Percentiles rank a stretch among this genome's conserved stretches.
These are phyloP conservation scores for Poeciliopsis turneri DNA, from an alignment of 2,797 vertebrate genomes.

Conservation along the genomic window DNA sequence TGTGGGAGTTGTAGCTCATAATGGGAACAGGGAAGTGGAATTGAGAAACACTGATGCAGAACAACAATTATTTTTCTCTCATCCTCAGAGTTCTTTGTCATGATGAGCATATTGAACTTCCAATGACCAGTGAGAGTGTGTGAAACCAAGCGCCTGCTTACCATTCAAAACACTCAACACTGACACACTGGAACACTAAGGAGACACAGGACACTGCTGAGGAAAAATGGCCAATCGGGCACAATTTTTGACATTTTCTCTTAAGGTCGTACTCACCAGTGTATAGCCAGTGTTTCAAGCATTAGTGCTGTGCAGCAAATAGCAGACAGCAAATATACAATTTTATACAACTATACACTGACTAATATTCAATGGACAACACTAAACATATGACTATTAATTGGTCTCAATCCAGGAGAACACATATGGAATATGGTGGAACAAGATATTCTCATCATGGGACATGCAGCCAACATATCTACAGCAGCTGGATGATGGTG, in stretches of 20 bases:
- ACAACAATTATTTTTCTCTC: neutral
- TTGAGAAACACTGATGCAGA: neutral
- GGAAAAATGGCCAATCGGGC: neutral
- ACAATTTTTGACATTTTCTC: neutral
- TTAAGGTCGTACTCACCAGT: neutral
- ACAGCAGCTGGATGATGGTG: no score
- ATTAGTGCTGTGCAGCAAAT: neutral
- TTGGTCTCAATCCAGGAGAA: neutral
- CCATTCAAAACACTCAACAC: neutral
- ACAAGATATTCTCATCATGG: neutral
- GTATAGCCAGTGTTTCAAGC: neutral
- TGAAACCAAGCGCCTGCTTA: neutral
- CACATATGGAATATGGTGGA: neutral
- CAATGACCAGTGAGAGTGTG: neutral
- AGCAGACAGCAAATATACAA: neutral
- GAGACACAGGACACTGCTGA: neutral
- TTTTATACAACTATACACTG: neutral
- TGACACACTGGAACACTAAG: neutral
- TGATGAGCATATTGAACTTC: neutral
- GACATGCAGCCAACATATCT: no score
- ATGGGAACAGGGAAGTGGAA: no score
- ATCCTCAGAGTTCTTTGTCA: neutral
- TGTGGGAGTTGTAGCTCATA: no score
- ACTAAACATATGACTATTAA: no score
- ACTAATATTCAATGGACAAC: neutral